Percentiles rank a stretch among this genome's conserved stretches.
Conservation (phyloP, 2,797 vertebrate genomes). For the Discoglossus pictus region DNA sequence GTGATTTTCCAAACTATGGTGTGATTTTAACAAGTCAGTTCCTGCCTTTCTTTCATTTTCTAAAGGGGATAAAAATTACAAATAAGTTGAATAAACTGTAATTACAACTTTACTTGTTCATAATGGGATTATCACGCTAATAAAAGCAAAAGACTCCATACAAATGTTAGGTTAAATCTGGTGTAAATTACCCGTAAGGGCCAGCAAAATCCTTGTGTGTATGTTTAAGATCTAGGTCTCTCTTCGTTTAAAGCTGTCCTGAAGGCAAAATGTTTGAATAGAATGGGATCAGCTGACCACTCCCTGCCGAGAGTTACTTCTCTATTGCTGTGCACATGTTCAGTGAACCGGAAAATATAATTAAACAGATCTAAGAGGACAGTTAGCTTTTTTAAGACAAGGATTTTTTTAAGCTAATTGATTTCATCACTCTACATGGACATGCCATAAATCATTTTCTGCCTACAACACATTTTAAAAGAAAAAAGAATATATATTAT, state of each 20-base stretch:
- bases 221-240: constrained; percentile 54
- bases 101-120: constrained; percentile 83
- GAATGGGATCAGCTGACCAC: constrained; percentile 62
- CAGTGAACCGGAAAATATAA: constrained; percentile 81
- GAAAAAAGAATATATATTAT: constrained; percentile 53
- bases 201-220: constrained; percentile 60
- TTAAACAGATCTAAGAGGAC: constrained; percentile 79
- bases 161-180: constrained; percentile 72
- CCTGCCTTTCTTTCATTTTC: constrained; percentile 60
- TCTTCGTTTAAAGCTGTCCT: constrained; percentile 59
- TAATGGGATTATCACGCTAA: constrained; percentile 84
- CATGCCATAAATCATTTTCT: constrained; percentile 68
- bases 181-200: constrained; percentile 74
- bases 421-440: constrained; percentile 68
- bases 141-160: constrained; percentile 73
- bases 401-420: constrained; percentile 71
- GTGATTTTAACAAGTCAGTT: constrained; percentile 69
- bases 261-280: constrained; percentile 56
- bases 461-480: too few relatives aligned
- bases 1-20: too few relatives aligned
- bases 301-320: constrained; percentile 61
- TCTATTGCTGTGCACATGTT: constrained; percentile 57
- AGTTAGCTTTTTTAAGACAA: constrained; percentile 66
- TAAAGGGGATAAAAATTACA: constrained; percentile 69
- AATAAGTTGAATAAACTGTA: constrained; percentile 70